phyloP scores from a whole-genome alignment of 2,797 vertebrate genomes.

The Argyrosomus regius region DNA sequence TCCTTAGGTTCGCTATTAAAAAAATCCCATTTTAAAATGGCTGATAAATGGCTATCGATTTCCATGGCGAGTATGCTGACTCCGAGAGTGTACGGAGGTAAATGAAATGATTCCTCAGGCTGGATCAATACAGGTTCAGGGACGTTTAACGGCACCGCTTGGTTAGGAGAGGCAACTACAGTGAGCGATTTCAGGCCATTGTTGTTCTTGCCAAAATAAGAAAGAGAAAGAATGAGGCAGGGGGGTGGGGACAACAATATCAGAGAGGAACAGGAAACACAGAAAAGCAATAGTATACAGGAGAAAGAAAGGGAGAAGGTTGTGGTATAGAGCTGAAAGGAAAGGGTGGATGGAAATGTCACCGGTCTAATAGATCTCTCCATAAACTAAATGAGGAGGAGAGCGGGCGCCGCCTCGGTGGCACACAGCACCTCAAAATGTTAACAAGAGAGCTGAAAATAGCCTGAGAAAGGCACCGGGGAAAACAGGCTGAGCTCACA shows the following conservation, averaged over 20 bases:
- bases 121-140: slow-evolving; percentile 70
- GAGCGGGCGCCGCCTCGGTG: slow-evolving; percentile 44
- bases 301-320: slow-evolving; percentile 6
- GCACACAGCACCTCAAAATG: slow-evolving; percentile 63
- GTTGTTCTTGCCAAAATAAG: slow-evolving; percentile 31
- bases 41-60: slow-evolving; percentile 78
- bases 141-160: slow-evolving; percentile 58
- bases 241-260: background rate
- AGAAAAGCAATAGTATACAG: background rate
- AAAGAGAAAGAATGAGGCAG: background rate
- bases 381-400: slow-evolving; percentile 69
- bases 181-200: slow-evolving; percentile 33
- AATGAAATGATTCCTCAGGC: slow-evolving; percentile 74
- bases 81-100: slow-evolving; percentile 58
- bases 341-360: slow-evolving; percentile 69
- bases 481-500: slow-evolving; percentile 17
- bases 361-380: slow-evolving; percentile 63
- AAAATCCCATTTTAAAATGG: slow-evolving; percentile 62
- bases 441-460: slow-evolving; percentile 72
- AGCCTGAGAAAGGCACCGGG: slow-evolving; percentile 12
- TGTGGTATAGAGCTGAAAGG: slow-evolving; percentile 24
- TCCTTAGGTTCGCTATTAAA: slow-evolving; percentile 61
- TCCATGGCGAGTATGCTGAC: slow-evolving; percentile 39
- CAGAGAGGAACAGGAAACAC: background rate
- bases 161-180: slow-evolving; percentile 43